Percentiles rank a stretch among this genome's conserved stretches.
phyloP scores from a whole-genome alignment of 2,888 invertebrate genomes.

The Volucella bombylans region DNA sequence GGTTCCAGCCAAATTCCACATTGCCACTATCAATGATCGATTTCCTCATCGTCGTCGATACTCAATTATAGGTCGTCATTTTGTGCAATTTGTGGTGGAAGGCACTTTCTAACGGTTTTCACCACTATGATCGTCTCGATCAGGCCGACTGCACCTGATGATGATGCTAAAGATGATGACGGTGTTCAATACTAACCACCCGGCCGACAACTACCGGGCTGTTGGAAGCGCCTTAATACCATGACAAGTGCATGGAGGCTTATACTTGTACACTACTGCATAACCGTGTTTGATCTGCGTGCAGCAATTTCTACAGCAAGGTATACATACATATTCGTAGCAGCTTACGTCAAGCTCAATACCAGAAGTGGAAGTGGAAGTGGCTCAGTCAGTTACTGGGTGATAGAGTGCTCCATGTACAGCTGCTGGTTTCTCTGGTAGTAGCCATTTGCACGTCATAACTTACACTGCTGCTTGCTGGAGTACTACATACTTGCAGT shows the following conservation, averaged over 20 bases:
- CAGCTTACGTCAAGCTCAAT: constrained; percentile 32
- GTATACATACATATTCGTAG: background rate
- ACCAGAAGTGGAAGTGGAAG: constrained; percentile 51
- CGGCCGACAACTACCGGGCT: constrained; percentile 18
- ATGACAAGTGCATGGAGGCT: constrained; percentile 59
- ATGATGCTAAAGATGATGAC: constrained; percentile 12
- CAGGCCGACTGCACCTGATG: background rate
- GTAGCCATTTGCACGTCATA: constrained; percentile 58
- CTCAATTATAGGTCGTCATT: background rate
- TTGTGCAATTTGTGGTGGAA: constrained; percentile 33
- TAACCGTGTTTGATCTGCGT: constrained; percentile 48
- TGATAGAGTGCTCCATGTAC: constrained; percentile 54
- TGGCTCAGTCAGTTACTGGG: constrained; percentile 72
- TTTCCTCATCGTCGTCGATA: constrained; percentile 11
- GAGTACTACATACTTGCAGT: background rate
- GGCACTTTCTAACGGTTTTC: constrained; percentile 48
- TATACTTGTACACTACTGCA: constrained; percentile 19
- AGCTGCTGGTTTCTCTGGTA: constrained; percentile 7
- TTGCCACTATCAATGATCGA: constrained; percentile 49
- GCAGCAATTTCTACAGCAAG: constrained; percentile 28
- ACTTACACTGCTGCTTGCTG: constrained; percentile 16
- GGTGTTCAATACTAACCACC: background rate
- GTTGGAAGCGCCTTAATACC: constrained; percentile 34
- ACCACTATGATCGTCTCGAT: constrained; percentile 33
- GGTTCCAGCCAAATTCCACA: constrained; percentile 7